phyloP scores from a whole-genome alignment of 64 coral and sea anemone genomes.

The Catalaphyllia jardinei region DNA sequence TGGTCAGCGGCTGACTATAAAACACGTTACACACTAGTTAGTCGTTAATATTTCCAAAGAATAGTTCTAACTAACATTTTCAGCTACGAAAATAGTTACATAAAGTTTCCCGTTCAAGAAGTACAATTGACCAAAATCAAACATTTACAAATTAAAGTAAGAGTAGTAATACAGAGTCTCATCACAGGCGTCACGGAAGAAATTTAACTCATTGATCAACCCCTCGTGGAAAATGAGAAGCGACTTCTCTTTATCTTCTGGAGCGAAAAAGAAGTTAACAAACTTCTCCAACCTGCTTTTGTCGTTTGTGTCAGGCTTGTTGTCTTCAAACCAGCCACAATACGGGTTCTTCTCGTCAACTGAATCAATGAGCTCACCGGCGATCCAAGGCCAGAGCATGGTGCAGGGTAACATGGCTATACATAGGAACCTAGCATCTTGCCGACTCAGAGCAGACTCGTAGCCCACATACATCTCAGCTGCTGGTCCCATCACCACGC shows the following conservation, averaged over 20 bases:
- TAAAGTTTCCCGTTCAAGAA: background rate
- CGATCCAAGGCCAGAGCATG: conserved; percentile 66
- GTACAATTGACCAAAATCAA: background rate
- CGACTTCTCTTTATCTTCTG: conserved; percentile 10
- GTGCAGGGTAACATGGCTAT: conserved; percentile 61
- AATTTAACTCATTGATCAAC: conserved; percentile 63
- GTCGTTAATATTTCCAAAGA: too few species aligned
- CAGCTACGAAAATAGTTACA: too few species aligned
- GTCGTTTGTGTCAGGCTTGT: conserved; percentile 15
- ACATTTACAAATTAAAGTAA: conserved; percentile 18
- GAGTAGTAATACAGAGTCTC: conserved; percentile 39
- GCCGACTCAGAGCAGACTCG: conserved; percentile 1
- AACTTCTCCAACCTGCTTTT: conserved; percentile 45
- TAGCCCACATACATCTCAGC: conserved; percentile 56
- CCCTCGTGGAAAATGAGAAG: conserved; percentile 54
- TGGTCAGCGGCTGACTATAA: too few species aligned
- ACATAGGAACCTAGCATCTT: conserved; percentile 27
- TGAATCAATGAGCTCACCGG: conserved; percentile 20
- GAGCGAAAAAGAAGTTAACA: conserved; percentile 45
- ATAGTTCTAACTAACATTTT: too few species aligned
- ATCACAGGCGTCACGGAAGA: conserved; percentile 59
- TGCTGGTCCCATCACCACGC: conserved; percentile 47
- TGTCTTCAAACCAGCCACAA: conserved; percentile 47
- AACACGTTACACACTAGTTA: too few species aligned
- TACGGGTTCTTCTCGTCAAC: conserved; percentile 42